phyloP scores from a whole-genome alignment of 2,888 invertebrate species.

The Drosophila mayaguana region DNA sequence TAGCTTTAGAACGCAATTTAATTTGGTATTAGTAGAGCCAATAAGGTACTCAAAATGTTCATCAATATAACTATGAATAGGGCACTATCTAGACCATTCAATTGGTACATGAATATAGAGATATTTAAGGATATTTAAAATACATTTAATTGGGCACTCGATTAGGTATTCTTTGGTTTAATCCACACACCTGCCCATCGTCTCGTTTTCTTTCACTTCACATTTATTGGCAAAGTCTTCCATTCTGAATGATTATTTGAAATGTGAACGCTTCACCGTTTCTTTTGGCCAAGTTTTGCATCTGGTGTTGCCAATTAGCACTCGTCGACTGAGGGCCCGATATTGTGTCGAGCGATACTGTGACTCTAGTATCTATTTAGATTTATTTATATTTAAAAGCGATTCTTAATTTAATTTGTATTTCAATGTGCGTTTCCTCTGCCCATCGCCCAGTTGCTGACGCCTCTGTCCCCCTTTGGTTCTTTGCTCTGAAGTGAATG shows the following conservation, averaged over 20 bases:
- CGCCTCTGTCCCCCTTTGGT: background rate
- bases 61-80: too few species aligned
- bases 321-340: constrained; percentile 37
- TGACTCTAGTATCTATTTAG: constrained; percentile 16
- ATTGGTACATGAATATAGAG: too few species aligned
- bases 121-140: too few species aligned
- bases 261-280: background rate
- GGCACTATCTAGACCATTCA: too few species aligned
- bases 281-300: constrained; percentile 53
- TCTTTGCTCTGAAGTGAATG: constrained; percentile 1
- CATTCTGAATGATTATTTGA: constrained; percentile 42
- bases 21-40: too few species aligned
- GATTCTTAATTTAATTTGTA: constrained; percentile 68
- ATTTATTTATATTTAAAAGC: constrained; percentile 68
- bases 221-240: constrained; percentile 81
- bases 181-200: constrained; percentile 76
- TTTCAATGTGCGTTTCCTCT: constrained; percentile 37
- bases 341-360: constrained; percentile 18
- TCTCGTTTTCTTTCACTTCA: constrained; percentile 69
- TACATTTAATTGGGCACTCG: background rate
- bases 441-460: background rate
- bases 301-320: constrained; percentile 46
- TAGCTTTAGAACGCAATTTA: too few species aligned
- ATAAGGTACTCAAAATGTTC: too few species aligned
- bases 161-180: background rate